phyloP scores from a whole-genome alignment of 1,140 invertebrate species.

The Dinothrombium tinctorium region DNA sequence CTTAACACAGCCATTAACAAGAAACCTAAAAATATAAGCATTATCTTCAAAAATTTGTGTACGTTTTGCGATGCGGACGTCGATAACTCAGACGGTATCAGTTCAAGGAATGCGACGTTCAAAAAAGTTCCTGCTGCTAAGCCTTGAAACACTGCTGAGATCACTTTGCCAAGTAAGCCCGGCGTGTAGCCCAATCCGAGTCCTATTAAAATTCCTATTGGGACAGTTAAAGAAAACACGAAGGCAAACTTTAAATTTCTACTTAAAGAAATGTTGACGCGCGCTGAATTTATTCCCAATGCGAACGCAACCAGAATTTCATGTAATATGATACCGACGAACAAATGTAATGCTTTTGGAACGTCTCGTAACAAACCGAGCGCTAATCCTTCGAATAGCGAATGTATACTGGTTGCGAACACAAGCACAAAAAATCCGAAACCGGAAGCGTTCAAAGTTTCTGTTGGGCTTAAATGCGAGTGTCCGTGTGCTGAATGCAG shows the following conservation, averaged over 20 bases:
- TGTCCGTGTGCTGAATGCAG: slow-evolving; percentile 13
- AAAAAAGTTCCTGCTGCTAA: slow-evolving; percentile 22
- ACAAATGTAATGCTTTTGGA: slow-evolving; percentile 19
- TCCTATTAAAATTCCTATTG: slow-evolving; percentile 23
- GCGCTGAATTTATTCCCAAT: slow-evolving; percentile 21
- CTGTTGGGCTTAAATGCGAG: slow-evolving; percentile 6
- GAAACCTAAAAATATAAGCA: slow-evolving; percentile 18
- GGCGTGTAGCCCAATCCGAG: slow-evolving; percentile 17
- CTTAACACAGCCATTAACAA: slow-evolving; percentile 16
- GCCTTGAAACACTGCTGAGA: slow-evolving; percentile 22
- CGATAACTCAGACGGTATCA: slow-evolving; percentile 20
- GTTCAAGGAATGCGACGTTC: slow-evolving; percentile 23
- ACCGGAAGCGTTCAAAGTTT: slow-evolving; percentile 4
- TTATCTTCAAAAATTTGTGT: slow-evolving; percentile 15
- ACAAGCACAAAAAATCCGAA: slow-evolving; percentile 20
- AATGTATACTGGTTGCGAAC: slow-evolving; percentile 22
- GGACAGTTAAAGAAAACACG: slow-evolving; percentile 20
- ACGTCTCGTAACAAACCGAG: slow-evolving; percentile 21
- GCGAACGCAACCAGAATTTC: slow-evolving; percentile 23
- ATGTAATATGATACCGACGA: slow-evolving; percentile 22
- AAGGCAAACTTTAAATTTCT: slow-evolving; percentile 18
- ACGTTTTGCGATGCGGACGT: background rate
- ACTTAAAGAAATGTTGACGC: slow-evolving; percentile 16
- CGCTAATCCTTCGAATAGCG: slow-evolving; percentile 25
- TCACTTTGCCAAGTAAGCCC: slow-evolving; percentile 13